Base-by-base conservation (phyloP, 2,113 vertebrate genomes). In the Anoura caudifer region DNA sequence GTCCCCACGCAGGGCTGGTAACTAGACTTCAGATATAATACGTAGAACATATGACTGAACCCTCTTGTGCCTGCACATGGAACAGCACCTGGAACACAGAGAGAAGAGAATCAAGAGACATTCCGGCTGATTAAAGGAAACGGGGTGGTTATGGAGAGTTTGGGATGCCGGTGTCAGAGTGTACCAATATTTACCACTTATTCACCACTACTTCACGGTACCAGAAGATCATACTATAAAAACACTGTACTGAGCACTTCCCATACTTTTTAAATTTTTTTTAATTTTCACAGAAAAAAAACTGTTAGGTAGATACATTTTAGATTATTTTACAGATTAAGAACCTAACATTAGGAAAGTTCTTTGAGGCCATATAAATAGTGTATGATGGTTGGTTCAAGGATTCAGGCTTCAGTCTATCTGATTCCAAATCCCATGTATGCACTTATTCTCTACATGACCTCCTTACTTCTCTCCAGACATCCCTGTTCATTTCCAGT, bases 21-120 rank as follows among this genome's bases (percentile, higher is more conserved):
- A 87, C 73, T 87, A 36, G 93, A 93, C 43, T 38, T 86, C 70
- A 95, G 54, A 67, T 96, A 73, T 13, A 89, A 38, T 45, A 95
- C 28, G 36, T 88, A 56, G 36, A 38, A 50, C 33, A 61, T 43
- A 20, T 52, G 50, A 63, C 13, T 19, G 61, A 65, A 26, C 12
- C 20, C 38, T 61, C 61, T 16, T 17, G 1, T 20, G 9, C 86
- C 73, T 67, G 69, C 47, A 52, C 5, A 20, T 90, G 75, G 79
- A 45, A 92, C 24, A 38, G 43, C 67, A 77, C 73, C 73, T 95
- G 61, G 45, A 70, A 82, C 65, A 87, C 45, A 93, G 3, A 82
- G 11, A 80, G 36, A 81, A 41, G 38, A 80, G 45, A 41, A 56
- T 94, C 38, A 65, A n/a, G 8, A 17, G 31, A 41, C 80, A 63